Conservation (phyloP, 1,140 invertebrate species). For the Amphibalanus amphitrite region DNA sequence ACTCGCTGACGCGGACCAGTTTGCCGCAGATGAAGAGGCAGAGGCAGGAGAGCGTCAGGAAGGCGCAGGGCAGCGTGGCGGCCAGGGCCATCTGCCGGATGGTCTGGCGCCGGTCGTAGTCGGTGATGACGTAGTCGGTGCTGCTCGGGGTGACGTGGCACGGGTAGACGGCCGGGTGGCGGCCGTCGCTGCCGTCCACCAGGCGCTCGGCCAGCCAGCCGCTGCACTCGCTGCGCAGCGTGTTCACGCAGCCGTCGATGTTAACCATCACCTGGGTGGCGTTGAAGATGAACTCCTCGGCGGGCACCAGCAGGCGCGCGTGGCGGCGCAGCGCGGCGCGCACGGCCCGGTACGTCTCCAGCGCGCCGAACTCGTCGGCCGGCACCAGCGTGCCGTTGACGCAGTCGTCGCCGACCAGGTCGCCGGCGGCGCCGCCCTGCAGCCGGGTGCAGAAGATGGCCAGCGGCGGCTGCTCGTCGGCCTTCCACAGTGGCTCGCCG, state of each 20-base stretch:
- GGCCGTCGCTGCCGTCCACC: constrained; percentile 65
- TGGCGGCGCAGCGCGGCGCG: too few relatives aligned
- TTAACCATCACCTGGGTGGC: constrained; percentile 68
- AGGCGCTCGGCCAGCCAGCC: constrained; percentile 64
- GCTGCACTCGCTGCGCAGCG: constrained; percentile 64
- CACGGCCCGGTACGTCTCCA: too few relatives aligned
- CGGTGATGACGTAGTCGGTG: constrained; percentile 49
- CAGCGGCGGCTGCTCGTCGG: background rate
- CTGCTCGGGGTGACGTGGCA: constrained; percentile 47
- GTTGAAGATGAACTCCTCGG: constrained; percentile 39
- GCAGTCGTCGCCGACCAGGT: background rate
- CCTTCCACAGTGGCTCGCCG: background rate
- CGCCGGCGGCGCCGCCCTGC: background rate
- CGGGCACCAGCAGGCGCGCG: background rate
- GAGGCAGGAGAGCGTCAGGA: constrained; percentile 65
- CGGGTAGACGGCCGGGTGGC: constrained; percentile 64
- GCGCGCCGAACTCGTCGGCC: background rate
- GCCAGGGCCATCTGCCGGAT: constrained; percentile 62
- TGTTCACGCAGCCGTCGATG: constrained; percentile 61
- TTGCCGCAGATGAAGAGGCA: constrained; percentile 65
- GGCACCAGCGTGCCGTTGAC: background rate
- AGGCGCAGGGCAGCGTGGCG: constrained; percentile 52
- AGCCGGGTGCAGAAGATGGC: background rate
- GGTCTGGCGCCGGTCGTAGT: constrained; percentile 56
- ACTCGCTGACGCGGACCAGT: constrained; percentile 20